Conservation (phyloP, 2,113 vertebrate species). For the Amphiprion percula region DNA sequence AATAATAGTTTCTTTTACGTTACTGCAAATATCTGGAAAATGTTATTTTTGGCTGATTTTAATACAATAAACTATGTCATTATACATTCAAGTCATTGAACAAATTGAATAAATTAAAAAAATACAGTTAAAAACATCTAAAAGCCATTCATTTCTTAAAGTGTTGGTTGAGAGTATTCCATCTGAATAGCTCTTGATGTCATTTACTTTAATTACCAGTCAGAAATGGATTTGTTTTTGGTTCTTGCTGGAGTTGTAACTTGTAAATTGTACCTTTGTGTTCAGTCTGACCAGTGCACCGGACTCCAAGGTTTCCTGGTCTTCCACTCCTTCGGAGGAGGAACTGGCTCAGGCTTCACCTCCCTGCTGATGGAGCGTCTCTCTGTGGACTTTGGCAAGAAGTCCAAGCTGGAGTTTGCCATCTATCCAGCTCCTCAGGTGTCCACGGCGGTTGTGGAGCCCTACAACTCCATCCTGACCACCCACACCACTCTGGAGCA, state of each 20-base stretch:
- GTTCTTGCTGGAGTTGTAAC: not conserved
- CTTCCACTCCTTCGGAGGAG: conserved; percentile 79
- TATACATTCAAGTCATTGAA: no score
- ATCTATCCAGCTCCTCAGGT: conserved; percentile 79
- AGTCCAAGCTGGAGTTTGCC: conserved; percentile 80
- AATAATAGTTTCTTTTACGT: no score
- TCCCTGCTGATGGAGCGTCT: conserved; percentile 79
- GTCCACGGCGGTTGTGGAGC: conserved; percentile 79
- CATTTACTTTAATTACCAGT: no score
- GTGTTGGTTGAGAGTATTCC: no score
- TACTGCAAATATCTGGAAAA: no score
- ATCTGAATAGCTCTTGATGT: no score
- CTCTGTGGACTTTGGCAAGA: conserved; percentile 78
- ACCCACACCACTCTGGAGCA: conserved; percentile 81
- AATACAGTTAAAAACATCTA: no score
- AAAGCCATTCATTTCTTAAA: no score
- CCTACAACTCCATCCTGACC: conserved; percentile 80
- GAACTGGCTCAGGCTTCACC: conserved; percentile 79
- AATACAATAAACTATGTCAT: no score
- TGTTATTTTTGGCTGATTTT: no score
- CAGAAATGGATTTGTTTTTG: not conserved
- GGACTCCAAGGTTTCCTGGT: conserved; percentile 79
- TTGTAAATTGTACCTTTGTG: not conserved
- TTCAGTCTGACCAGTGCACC: conserved; percentile 77
- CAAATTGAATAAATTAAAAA: no score